Evolutionary conservation across 2,113 vertebrate genomes (phyloP), one percentile per base, ranked within the genome.

Genomic region (Tylochromis polylepis): DNA sequence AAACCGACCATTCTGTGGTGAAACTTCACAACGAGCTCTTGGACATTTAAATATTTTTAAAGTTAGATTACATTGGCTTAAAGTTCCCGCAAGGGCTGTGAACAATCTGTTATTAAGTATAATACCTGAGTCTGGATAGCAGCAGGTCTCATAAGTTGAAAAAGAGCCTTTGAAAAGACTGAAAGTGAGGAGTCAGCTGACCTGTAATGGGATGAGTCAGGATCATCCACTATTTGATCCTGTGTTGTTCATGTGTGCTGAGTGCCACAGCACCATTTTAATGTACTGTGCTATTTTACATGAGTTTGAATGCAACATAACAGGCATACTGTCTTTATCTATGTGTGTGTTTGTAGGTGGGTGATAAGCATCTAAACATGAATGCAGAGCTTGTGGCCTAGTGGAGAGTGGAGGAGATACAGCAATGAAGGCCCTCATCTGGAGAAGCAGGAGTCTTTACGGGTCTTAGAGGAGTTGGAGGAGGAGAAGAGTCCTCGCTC

Each of bases 351-450:
- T 18, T 86, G 62, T 49, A 96, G 95, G 96, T 96, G 93, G 95
- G 95, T 94, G 85, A 83, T 96, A 97, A 95, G 95, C 96, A 95
- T 97, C 96, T 93, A 95, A 94, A 59, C 96, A 95, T 90, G 94
- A 95, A 70, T 92, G 95, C 65, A 93, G 95, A 93, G 95, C 93
- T 85, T 92, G 95, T 92, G 96, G 95, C 94, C 95, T 97, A n/a
- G 95, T 95, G 16, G 97, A 97, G 95, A 96, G 97, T 90, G 88
- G 83, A 95, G 97, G 90, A 96, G 97, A 0, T 95, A 96, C 90
- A 96, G 95, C 91, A 96, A 98, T 80, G 96, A 95, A 11, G 91
- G 95, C 34, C 95, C 77, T 86, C 96, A 88, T 41, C 94, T 94
- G 51, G 91, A 95, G 38, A 92, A 93, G 36, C 85, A 58, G 91